phyloP scores from a whole-genome alignment of 2,888 invertebrate species.

The Melanchra persicariae region DNA sequence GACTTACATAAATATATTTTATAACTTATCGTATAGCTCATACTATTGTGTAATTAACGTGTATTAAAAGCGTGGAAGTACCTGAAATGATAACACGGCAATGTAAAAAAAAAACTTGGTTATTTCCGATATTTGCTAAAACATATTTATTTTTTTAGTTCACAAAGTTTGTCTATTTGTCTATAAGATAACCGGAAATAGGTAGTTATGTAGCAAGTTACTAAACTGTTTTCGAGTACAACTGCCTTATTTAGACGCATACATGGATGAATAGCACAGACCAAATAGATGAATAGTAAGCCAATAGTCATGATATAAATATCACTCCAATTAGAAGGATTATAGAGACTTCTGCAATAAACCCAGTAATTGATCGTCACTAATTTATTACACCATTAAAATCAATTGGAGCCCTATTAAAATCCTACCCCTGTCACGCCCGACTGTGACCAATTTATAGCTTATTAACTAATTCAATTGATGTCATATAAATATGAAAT shows the following conservation, averaged over 20 bases:
- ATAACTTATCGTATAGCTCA: no score
- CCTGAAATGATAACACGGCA: background rate
- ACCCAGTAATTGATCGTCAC: constrained; percentile 30
- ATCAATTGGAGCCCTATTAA: constrained; percentile 49
- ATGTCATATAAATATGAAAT: constrained; percentile 48
- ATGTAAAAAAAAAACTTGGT: no score
- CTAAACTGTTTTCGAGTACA: constrained; percentile 8
- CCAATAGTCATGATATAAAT: constrained; percentile 25
- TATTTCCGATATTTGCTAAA: no score
- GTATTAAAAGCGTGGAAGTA: background rate
- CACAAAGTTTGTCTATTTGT: background rate
- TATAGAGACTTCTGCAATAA: constrained; percentile 30
- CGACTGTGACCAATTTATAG: constrained; percentile 29
- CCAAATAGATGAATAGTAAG: constrained; percentile 23
- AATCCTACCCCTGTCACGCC: constrained; percentile 29
- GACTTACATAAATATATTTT: background rate
- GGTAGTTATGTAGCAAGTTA: background rate
- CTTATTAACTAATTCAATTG: constrained; percentile 43
- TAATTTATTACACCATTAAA: constrained; percentile 52
- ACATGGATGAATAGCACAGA: constrained; percentile 31
- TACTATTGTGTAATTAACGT: no score
- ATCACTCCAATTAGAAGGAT: constrained; percentile 36
- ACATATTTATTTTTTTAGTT: no score
- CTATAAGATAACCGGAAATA: background rate
- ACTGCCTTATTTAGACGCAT: constrained; percentile 4